Percentiles rank a stretch among this genome's conserved stretches.
Conservation (phyloP, 1,140 invertebrate genomes). For the Pseudomyrmex flavicornis region DNA sequence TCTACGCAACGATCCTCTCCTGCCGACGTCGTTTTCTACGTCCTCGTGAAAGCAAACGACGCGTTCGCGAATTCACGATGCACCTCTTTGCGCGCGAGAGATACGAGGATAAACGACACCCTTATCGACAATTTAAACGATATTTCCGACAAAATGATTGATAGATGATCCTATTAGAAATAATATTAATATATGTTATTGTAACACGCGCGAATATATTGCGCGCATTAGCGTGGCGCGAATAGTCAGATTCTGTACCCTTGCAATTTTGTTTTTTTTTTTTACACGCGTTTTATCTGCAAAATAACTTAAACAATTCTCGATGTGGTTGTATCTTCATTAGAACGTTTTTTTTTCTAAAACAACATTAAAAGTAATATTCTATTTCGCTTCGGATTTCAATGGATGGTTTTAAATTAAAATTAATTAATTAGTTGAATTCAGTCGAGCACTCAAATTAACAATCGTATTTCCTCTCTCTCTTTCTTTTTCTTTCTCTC, state of each 20-base stretch:
- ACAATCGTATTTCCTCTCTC: too few relatives aligned
- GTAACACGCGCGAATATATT: conserved; percentile 1
- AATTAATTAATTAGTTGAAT: too few relatives aligned
- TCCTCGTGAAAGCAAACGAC: conserved; percentile 38
- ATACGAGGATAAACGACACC: conserved; percentile 31
- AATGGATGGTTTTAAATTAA: too few relatives aligned
- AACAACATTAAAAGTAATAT: too few relatives aligned
- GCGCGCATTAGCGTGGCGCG: not conserved
- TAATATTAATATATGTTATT: conserved; percentile 32
- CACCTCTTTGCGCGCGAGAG: conserved; percentile 22
- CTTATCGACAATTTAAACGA: conserved; percentile 46
- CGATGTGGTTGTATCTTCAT: not conserved
- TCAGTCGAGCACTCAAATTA: too few relatives aligned
- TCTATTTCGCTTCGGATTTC: too few relatives aligned
- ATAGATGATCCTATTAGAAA: conserved; percentile 19
- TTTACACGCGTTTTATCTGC: not conserved
- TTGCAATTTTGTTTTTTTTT: not conserved
- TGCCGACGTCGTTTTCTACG: conserved; percentile 50
- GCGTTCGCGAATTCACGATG: conserved; percentile 35
- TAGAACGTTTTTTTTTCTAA: conserved; percentile 1
- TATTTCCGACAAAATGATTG: conserved; percentile 32
- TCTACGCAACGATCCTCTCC: not conserved
- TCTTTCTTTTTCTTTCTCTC: too few relatives aligned
- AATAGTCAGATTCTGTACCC: not conserved
- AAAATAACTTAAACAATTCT: not conserved